Percentiles rank a stretch among this genome's conserved stretches.
phyloP scores from a whole-genome alignment of 2,113 vertebrate genomes.

The Barbus barbus region DNA sequence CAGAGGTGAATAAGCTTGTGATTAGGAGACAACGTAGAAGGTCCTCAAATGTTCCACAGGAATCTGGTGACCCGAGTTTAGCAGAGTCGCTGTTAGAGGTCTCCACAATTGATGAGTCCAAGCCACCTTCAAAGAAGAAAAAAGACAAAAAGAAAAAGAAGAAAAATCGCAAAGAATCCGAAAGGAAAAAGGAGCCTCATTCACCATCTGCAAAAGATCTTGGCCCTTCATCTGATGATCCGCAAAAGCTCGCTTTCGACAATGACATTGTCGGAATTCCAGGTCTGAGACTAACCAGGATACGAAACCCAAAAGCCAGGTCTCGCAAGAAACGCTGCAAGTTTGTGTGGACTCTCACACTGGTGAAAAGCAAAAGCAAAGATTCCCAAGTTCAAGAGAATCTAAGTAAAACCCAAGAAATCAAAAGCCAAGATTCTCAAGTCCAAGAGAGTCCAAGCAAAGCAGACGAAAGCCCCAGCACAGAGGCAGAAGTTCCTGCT shows the following conservation, averaged over 20 bases:
- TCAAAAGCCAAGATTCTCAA: slow-evolving; percentile 24
- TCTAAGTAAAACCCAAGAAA: slow-evolving; percentile 52
- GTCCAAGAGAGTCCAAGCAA: slow-evolving; percentile 46
- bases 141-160: slow-evolving; percentile 61
- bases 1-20: slow-evolving; percentile 61
- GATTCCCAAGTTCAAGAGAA: neutral
- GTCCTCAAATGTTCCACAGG: slow-evolving; percentile 41
- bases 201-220: slow-evolving; percentile 43
- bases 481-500: slow-evolving; percentile 31
- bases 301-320: slow-evolving; percentile 73
- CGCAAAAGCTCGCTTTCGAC: slow-evolving; percentile 51
- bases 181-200: slow-evolving; percentile 54
- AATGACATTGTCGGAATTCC: slow-evolving; percentile 66
- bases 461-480: too few species aligned
- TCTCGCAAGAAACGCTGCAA: slow-evolving; percentile 76
- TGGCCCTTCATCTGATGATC: slow-evolving; percentile 49
- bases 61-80: slow-evolving; percentile 56
- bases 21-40: slow-evolving; percentile 67
- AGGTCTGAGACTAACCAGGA: slow-evolving; percentile 71
- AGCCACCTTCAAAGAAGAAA: slow-evolving; percentile 55
- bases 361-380: slow-evolving; percentile 66
- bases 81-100: slow-evolving; percentile 62
- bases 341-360: slow-evolving; percentile 75
- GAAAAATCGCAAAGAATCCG: slow-evolving; percentile 66
- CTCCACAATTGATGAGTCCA: slow-evolving; percentile 56